Evolutionary conservation across 2,797 vertebrate genomes (phyloP).

Genomic region (Acropternis orthonyx): DNA sequence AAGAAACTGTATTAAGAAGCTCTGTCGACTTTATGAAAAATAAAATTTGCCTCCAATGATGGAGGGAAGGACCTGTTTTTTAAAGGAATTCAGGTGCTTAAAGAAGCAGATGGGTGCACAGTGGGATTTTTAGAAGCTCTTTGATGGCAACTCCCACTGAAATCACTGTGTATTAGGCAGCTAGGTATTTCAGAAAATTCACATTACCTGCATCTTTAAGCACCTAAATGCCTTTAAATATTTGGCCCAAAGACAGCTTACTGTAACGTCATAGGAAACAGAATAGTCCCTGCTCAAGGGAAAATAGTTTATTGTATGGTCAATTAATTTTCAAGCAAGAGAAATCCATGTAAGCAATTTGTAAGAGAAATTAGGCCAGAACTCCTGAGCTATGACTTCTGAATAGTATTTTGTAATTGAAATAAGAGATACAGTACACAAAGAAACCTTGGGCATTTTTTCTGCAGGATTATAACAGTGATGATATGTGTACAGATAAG

Average conservation of each 20-base stretch:
- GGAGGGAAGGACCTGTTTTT: slow-evolving; percentile 19
- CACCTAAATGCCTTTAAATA: slow-evolving; percentile 71
- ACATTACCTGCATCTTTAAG: slow-evolving; percentile 70
- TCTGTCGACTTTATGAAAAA: not conserved
- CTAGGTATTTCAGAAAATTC: slow-evolving; percentile 62
- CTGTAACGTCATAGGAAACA: slow-evolving; percentile 44
- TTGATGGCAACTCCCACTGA: slow-evolving; percentile 62
- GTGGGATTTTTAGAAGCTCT: slow-evolving; percentile 65
- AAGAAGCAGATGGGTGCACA: slow-evolving; percentile 62
- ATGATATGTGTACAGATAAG: fast-evolving
- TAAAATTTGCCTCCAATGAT: not conserved
- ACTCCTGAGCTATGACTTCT: not conserved
- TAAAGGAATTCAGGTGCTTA: slow-evolving; percentile 49
- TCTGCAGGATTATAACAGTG: not conserved
- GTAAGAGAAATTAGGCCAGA: slow-evolving; percentile 29
- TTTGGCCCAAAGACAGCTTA: slow-evolving; percentile 62
- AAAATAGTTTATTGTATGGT: slow-evolving; percentile 36
- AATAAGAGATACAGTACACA: not conserved
- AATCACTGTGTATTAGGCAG: slow-evolving; percentile 51
- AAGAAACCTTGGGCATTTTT: not conserved
- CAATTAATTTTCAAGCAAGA: slow-evolving; percentile 50
- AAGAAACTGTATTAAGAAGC: not conserved
- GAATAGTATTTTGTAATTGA: not conserved
- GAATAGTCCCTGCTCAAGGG: slow-evolving; percentile 44
- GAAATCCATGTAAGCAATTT: slow-evolving; percentile 6